phyloP scores from a whole-genome alignment of 2,113 vertebrate species.

The Origma solitaria region DNA sequence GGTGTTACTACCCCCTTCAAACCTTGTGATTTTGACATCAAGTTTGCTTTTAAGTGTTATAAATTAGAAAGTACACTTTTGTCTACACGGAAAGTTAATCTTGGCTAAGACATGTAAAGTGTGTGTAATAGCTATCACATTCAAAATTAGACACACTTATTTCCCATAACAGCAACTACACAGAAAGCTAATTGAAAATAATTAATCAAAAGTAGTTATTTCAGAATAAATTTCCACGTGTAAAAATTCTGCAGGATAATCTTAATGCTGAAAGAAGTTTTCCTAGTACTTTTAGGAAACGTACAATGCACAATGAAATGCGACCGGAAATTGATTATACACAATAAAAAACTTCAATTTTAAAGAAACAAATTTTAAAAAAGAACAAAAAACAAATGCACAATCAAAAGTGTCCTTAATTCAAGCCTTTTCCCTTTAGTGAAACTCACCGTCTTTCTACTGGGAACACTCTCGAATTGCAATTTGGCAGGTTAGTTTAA shows the following conservation, averaged over 20 bases:
- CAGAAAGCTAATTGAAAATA: neutral
- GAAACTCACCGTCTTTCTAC: neutral
- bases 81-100: neutral
- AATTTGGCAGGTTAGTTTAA: conserved; percentile 2
- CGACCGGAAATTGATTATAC: accelerated
- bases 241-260: neutral
- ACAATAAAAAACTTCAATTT: neutral
- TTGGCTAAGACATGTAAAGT: neutral
- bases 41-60: neutral
- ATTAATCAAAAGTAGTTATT: neutral
- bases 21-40: neutral
- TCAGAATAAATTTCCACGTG: neutral
- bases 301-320: neutral
- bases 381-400: no score
- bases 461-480: neutral
- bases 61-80: neutral
- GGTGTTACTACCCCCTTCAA: neutral
- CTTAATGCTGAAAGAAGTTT: neutral
- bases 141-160: neutral
- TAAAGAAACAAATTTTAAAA: neutral
- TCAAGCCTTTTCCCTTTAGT: neutral
- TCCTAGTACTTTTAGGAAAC: neutral
- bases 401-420: neutral
- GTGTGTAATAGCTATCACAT: neutral
- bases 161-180: neutral